phyloP scores from a whole-genome alignment of 2,888 invertebrate genomes.

The Subacronicta megacephala region DNA sequence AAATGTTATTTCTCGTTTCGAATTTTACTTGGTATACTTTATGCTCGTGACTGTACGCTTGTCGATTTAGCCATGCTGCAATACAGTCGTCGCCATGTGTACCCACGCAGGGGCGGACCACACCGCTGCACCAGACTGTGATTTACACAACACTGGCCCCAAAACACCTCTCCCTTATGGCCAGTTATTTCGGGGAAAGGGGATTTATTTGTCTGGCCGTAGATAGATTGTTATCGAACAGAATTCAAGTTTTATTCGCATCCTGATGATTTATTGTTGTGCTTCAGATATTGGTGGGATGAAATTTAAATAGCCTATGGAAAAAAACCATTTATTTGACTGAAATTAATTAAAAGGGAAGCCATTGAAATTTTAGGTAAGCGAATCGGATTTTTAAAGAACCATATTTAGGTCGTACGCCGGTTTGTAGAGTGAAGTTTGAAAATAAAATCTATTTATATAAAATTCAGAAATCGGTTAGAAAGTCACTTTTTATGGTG shows the following conservation, averaged over 20 bases:
- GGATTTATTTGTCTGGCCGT: slow-evolving; percentile 79
- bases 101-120: slow-evolving; percentile 53
- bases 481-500: not conserved
- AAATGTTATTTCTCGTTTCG: too few species aligned
- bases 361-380: slow-evolving; percentile 1
- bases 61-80: slow-evolving; percentile 34
- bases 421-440: slow-evolving; percentile 22
- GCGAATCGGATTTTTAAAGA: slow-evolving; percentile 17
- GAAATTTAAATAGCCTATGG: slow-evolving; percentile 23
- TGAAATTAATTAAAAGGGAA: slow-evolving; percentile 19
- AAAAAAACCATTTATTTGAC: slow-evolving; percentile 19
- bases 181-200: slow-evolving; percentile 74
- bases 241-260: slow-evolving; percentile 39
- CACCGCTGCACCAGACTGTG: slow-evolving; percentile 67
- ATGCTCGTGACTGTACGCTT: slow-evolving; percentile 7
- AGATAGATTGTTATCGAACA: slow-evolving; percentile 65
- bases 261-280: slow-evolving; percentile 33
- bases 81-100: slow-evolving; percentile 47
- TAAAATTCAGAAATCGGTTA: not conserved
- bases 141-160: slow-evolving; percentile 75
- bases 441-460: slow-evolving; percentile 6
- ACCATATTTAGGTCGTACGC: not conserved
- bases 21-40: too few species aligned
- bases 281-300: slow-evolving; percentile 27
- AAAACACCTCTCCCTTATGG: slow-evolving; percentile 72